Conservation (phyloP, 2,797 vertebrate species). For the Muscicapa striata region DNA sequence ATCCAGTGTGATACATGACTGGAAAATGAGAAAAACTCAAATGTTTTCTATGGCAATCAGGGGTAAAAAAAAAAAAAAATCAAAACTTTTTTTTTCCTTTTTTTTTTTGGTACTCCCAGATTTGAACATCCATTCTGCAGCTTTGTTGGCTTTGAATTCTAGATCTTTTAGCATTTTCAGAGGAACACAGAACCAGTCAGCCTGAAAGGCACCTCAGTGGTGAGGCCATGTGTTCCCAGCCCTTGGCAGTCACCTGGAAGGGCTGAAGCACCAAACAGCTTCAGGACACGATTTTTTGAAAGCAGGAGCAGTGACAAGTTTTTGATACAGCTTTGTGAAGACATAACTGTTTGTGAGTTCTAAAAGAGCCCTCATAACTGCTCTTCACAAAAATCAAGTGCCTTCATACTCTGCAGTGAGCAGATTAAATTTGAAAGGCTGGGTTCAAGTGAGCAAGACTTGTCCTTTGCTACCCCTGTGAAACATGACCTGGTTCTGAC, state of each 20-base stretch:
- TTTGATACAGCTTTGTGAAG: neutral
- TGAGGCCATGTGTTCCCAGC: neutral
- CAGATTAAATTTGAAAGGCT: neutral
- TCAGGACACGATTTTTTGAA: neutral
- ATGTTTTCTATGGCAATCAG: neutral
- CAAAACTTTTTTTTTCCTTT: too few species aligned
- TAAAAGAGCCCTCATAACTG: neutral
- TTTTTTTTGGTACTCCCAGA: neutral
- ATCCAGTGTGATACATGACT: neutral
- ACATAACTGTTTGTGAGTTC: neutral
- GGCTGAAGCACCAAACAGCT: neutral
- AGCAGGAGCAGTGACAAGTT: neutral
- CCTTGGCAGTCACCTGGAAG: neutral
- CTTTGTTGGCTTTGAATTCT: neutral
- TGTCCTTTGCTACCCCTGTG: neutral
- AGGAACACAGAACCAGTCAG: neutral
- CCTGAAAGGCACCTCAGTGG: neutral
- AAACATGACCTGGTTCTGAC: neutral
- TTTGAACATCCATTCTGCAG: neutral
- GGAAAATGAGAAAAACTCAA: neutral
- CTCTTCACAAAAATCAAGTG: neutral
- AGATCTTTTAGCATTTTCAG: neutral
- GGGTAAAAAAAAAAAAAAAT: too few species aligned
- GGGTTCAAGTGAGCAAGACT: neutral
- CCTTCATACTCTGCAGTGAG: neutral